phyloP scores from a whole-genome alignment of 2,113 vertebrate species.

The Tachycineta bicolor region DNA sequence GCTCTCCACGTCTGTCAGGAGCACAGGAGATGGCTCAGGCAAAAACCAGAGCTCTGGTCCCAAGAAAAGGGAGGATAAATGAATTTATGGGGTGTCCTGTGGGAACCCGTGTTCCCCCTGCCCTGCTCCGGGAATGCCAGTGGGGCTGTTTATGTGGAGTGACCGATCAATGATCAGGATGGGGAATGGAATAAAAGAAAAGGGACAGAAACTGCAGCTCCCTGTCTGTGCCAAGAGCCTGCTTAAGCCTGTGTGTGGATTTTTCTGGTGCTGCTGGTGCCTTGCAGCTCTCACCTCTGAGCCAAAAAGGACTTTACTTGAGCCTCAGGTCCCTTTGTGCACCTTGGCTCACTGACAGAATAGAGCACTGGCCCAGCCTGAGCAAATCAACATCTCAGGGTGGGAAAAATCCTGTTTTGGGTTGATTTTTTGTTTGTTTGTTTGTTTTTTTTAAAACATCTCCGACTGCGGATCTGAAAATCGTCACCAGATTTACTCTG shows the following conservation, averaged over 20 bases:
- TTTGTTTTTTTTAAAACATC: background rate
- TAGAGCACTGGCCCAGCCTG: background rate
- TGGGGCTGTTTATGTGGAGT: fast-evolving
- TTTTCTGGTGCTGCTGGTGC: background rate
- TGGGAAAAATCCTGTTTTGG: background rate
- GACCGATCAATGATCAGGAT: fast-evolving
- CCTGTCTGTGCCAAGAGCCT: background rate
- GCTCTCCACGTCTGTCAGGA: fast-evolving
- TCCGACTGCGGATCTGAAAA: background rate
- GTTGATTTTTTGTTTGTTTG: no score
- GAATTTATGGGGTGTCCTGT: fast-evolving
- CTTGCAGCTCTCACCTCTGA: background rate
- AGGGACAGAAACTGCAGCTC: background rate
- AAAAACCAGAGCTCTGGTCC: background rate
- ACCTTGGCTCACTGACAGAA: background rate
- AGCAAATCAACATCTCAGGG: background rate
- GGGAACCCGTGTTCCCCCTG: fast-evolving
- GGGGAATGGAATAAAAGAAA: background rate
- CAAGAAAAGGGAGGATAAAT: background rate
- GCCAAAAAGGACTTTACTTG: background rate
- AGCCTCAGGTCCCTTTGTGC: background rate
- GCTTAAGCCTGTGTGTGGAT: background rate
- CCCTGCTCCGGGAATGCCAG: background rate
- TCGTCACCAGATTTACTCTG: fast-evolving
- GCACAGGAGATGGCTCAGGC: background rate